A percentile compares a stretch with the other conserved stretches of the same genome.
These are phyloP conservation scores for Hyla sarda DNA, from an alignment of 2,113 vertebrate genomes.

Conservation along the genomic window DNA sequence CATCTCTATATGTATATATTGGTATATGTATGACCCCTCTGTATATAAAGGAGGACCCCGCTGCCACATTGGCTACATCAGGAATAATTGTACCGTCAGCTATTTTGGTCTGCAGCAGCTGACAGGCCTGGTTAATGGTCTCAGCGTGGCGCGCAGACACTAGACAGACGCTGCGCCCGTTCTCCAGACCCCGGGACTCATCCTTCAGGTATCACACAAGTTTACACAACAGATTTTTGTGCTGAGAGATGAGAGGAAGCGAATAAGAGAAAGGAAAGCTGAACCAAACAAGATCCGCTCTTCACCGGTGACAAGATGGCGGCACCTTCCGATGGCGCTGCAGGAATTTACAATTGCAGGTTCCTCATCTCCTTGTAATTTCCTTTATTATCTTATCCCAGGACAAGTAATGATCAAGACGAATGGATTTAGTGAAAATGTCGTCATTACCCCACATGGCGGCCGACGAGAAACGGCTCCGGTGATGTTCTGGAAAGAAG, in stretches of 20 bases:
- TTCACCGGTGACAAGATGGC: not conserved
- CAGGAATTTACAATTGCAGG: not conserved
- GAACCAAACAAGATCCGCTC: not conserved
- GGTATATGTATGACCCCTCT: too few relatives aligned
- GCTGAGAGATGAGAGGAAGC: not conserved
- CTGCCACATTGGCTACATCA: too few relatives aligned
- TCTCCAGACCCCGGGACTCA: not conserved
- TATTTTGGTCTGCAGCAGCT: not conserved
- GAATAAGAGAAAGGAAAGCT: not conserved
- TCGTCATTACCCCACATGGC: not conserved
- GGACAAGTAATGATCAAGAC: not conserved
- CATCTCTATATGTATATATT: too few relatives aligned
- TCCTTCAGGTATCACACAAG: not conserved
- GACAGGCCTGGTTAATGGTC: not conserved
- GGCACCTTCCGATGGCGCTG: not conserved
- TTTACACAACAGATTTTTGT: conserved; percentile 3
- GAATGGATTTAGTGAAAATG: not conserved
- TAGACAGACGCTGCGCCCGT: not conserved
- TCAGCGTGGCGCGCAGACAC: not conserved
- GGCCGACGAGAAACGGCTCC: not conserved
- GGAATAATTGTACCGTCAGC: not conserved
- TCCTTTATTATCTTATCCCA: not conserved
- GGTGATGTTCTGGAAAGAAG: not conserved
- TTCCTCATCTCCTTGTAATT: not conserved
- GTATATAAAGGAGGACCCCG: too few relatives aligned